phyloP scores from a whole-genome alignment of 1,140 invertebrate species.

The Tachypleus tridentatus region DNA sequence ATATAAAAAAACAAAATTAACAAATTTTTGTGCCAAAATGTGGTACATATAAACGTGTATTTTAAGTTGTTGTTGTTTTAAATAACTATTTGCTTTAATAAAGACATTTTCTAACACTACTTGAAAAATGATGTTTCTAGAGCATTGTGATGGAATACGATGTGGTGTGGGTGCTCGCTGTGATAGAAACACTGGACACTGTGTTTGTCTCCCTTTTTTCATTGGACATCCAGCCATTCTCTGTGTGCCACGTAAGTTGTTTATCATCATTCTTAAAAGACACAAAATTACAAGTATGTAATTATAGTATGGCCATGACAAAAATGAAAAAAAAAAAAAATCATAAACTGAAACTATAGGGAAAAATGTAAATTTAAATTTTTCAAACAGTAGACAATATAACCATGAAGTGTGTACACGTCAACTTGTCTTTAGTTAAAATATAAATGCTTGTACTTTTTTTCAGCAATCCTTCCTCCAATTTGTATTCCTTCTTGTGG shows the following conservation, averaged over 20 bases:
- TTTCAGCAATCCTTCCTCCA: slow-evolving; percentile 61
- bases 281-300: no score
- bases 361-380: no score
- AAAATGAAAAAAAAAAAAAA: no score
- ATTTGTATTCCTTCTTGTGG: slow-evolving; percentile 63
- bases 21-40: no score
- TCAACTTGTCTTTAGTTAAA: no score
- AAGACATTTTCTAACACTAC: background rate
- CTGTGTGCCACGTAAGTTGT: slow-evolving; percentile 81
- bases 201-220: slow-evolving; percentile 72
- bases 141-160: slow-evolving; percentile 62
- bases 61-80: background rate
- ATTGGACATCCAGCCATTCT: slow-evolving; percentile 75
- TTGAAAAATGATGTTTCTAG: slow-evolving; percentile 11
- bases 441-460: background rate
- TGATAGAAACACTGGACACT: slow-evolving; percentile 62
- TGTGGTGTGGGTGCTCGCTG: slow-evolving; percentile 72
- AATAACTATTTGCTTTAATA: background rate
- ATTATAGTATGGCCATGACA: no score
- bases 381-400: no score
- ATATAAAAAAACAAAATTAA: no score
- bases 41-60: no score
- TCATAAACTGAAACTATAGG: no score
- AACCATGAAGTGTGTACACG: no score
- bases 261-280: slow-evolving; percentile 22